phyloP scores from a whole-genome alignment of 2,113 vertebrate genomes.

The Ameiurus melas region DNA sequence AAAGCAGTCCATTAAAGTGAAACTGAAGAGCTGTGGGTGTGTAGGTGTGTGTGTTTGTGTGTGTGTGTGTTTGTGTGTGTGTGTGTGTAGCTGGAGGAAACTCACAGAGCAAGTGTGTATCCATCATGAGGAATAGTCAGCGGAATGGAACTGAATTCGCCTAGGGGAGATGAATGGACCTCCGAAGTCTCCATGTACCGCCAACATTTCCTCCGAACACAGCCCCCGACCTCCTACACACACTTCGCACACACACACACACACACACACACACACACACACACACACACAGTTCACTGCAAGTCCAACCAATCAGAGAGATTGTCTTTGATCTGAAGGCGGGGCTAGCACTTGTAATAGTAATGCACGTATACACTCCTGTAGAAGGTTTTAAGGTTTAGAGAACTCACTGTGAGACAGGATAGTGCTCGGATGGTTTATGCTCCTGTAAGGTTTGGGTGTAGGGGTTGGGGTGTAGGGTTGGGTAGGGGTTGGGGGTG shows the following conservation, averaged over 20 bases:
- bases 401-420: background rate
- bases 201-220: slow-evolving; percentile 15
- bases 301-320: slow-evolving; percentile 4
- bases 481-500: no score
- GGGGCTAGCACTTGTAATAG: background rate
- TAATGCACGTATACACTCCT: background rate
- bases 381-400: background rate
- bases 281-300: background rate
- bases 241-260: background rate
- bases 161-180: slow-evolving; percentile 32
- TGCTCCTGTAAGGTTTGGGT: background rate
- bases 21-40: slow-evolving; percentile 23
- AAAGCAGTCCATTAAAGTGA: slow-evolving; percentile 29
- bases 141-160: slow-evolving; percentile 35
- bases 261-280: background rate
- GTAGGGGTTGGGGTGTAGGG: background rate
- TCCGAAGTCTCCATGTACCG: slow-evolving; percentile 16
- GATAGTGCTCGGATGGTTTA: background rate
- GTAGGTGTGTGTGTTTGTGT: no score
- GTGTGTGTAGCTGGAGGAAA: slow-evolving; percentile 25
- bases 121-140: slow-evolving; percentile 47
- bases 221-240: background rate
- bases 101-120: slow-evolving; percentile 33
- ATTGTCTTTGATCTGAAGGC: background rate
- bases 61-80: slow-evolving; percentile 2